Base-by-base conservation (phyloP, 2,888 invertebrate genomes). In the Pseudoips prasinana region DNA sequence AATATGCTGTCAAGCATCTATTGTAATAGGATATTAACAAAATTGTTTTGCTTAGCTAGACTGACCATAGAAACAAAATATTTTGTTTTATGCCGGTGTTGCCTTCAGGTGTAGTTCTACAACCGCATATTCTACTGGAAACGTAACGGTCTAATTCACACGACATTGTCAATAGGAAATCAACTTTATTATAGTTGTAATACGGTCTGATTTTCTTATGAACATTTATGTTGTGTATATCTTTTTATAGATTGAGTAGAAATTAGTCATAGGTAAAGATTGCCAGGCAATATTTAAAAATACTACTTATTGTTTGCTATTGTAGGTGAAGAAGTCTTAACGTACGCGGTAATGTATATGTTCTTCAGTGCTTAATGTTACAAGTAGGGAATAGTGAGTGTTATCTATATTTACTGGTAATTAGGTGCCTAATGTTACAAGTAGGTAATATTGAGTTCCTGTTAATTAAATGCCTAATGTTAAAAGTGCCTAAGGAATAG, bases 241-340 rank as follows among this genome's bases (percentile, higher is more conserved):
- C 38, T 29, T 39, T 29, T 48, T 43, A 44, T 40, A 35, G 49
- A 25, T 33, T 33, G 50, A 44, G 45, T 53, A 53, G 47, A 50
- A 50, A 66, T 72, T 73, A 73, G 70, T 74, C 73, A 74, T 67
- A 67, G 64, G 56, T 55, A 45, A 63, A 64, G 64, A 67, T 70
- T 69, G 65, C 59, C 39, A 44, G 64, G 55, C 60, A 61, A 61
- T 72, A 72, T 74, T 74, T 54, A 60, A 68, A 73, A 74, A 73
- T 69, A 68, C 54, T 64, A 64, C 60, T 53, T 56, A 60, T 64
- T 73, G 73, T 73, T 72, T 72, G 58, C 50, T 54, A 57, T 45
- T 48, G 52, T 49, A 59, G 56, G 50, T 44, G 43, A 39, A 14
- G 2, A 2, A 14, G 14, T 14, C 14, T 14, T 14, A 14, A 14